These are phyloP conservation scores for Notolabrus celidotus DNA, from an alignment of 2,797 vertebrate species.

Conservation along the genomic window DNA sequence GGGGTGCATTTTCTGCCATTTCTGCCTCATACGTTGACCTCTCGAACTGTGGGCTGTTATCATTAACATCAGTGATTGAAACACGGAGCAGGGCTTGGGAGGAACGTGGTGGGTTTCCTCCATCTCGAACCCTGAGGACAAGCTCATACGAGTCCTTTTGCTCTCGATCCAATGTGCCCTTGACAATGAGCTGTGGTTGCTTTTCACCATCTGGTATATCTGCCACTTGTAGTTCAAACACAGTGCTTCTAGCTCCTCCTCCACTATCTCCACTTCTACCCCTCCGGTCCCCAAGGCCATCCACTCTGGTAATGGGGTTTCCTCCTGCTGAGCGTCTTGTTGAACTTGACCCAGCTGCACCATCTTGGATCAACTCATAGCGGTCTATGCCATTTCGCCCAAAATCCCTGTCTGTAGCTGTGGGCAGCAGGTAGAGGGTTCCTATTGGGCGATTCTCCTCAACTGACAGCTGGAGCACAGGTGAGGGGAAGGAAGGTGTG, in stretches of 20 bases:
- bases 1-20: constrained; percentile 94
- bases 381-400: constrained; percentile 96
- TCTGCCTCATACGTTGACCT: constrained; percentile 94
- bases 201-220: constrained; percentile 97
- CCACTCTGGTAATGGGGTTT: constrained; percentile 73
- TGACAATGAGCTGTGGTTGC: constrained; percentile 97
- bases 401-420: constrained; percentile 95
- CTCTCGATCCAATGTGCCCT: constrained; percentile 94
- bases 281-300: constrained; percentile 79
- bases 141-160: constrained; percentile 95
- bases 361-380: constrained; percentile 94
- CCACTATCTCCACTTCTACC: constrained; percentile 78
- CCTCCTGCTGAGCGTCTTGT: constrained; percentile 73
- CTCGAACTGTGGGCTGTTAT: constrained; percentile 97
- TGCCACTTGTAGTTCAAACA: constrained; percentile 96
- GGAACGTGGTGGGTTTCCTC: constrained; percentile 92
- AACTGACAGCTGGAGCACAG: constrained; percentile 95
- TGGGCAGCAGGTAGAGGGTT: constrained; percentile 96
- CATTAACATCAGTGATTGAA: constrained; percentile 97
- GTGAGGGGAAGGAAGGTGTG: constrained; percentile 96
- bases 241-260: constrained; percentile 85
- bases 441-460: constrained; percentile 97
- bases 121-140: constrained; percentile 92
- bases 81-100: constrained; percentile 95
- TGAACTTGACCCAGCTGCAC: constrained; percentile 77